Evolutionary conservation across 1,140 invertebrate species (phyloP).

Genomic region (Ridgeia piscesae): DNA sequence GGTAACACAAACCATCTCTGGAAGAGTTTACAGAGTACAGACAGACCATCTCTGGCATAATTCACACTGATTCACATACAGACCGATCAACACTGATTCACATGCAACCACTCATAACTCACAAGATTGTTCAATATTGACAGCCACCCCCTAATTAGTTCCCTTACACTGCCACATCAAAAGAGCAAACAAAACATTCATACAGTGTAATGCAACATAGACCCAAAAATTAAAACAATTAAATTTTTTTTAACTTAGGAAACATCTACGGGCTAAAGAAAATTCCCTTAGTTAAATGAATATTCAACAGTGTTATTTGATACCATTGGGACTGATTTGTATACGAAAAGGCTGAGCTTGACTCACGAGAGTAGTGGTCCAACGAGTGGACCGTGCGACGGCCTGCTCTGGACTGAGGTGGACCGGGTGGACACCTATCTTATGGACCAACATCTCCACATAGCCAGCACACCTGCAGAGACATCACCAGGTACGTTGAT

Average conservation of each 20-base stretch:
- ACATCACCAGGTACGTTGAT: not conserved
- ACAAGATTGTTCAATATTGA: not conserved
- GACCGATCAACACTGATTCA: not conserved
- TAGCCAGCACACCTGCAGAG: slow-evolving; percentile 75
- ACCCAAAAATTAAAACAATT: not conserved
- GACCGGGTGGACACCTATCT: slow-evolving; percentile 80
- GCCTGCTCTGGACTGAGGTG: slow-evolving; percentile 82
- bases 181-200: too few relatives aligned
- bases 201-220: not conserved
- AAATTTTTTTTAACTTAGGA: not conserved
- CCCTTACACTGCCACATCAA: not conserved
- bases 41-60: not conserved
- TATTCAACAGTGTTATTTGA: not conserved
- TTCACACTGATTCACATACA: not conserved
- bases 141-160: not conserved
- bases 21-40: not conserved
- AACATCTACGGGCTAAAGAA: not conserved
- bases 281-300: not conserved
- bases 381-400: slow-evolving; percentile 72
- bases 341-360: not conserved
- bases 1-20: not conserved
- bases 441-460: slow-evolving; percentile 80
- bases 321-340: too few relatives aligned
- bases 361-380: slow-evolving; percentile 34
- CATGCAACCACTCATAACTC: not conserved